Evolutionary conservation across 1,140 invertebrate genomes (phyloP).

Genomic region (Aradophagus sp.): DNA sequence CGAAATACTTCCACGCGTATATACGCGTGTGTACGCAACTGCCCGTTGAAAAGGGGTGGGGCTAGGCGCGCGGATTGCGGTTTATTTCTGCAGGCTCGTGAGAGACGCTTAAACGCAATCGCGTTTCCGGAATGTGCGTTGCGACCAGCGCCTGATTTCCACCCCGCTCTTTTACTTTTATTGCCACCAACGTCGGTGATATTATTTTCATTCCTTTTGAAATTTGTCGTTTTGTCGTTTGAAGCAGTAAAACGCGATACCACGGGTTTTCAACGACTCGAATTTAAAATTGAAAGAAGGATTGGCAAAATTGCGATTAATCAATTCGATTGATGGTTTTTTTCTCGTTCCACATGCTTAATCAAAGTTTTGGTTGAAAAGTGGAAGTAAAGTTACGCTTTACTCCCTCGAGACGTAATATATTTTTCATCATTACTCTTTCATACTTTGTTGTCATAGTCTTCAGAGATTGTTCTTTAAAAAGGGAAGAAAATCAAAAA

Average conservation of each 20-base stretch:
- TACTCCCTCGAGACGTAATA: too few relatives aligned
- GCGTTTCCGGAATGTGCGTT: conserved; percentile 53
- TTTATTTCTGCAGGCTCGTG: conserved; percentile 48
- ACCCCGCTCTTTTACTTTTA: conserved; percentile 38
- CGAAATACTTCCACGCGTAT: background rate
- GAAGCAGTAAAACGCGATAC: background rate
- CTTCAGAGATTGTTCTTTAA: too few relatives aligned
- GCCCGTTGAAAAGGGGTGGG: conserved; percentile 35
- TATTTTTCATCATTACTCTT: too few relatives aligned
- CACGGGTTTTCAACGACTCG: conserved; percentile 1
- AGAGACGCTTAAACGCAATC: conserved; percentile 48
- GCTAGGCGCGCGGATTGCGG: conserved; percentile 56
- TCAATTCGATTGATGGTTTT: too few relatives aligned
- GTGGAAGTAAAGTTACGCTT: too few relatives aligned
- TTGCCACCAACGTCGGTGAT: conserved; percentile 15
- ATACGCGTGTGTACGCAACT: conserved; percentile 13
- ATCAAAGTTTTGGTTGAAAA: too few relatives aligned
- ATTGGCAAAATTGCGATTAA: too few relatives aligned
- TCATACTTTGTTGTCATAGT: too few relatives aligned
- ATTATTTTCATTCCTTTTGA: conserved; percentile 27
- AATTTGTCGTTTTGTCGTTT: too few relatives aligned
- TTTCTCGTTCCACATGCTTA: too few relatives aligned
- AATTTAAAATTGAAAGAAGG: background rate
- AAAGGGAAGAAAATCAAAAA: too few relatives aligned
- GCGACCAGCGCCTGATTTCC: conserved; percentile 42